These are phyloP conservation scores for Coronaproctus castanopsis DNA, from an alignment of 2,888 invertebrate species.

Conservation along the genomic window DNA sequence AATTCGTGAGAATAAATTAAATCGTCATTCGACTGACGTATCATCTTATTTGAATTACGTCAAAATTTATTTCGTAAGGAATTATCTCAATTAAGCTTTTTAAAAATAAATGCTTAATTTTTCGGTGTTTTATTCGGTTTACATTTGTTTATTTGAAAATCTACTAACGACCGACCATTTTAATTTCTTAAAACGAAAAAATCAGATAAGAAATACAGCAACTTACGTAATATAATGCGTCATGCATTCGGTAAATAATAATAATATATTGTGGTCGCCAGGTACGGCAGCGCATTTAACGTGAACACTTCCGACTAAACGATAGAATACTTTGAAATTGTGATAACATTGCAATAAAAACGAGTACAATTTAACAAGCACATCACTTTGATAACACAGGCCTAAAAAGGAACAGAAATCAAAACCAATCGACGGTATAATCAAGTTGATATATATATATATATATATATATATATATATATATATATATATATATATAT, in stretches of 20 bases:
- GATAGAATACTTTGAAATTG: conserved; percentile 9
- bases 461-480: conserved; percentile 1
- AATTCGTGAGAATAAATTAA: too few species aligned
- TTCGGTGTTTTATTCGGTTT: too few species aligned
- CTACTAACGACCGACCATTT: too few species aligned
- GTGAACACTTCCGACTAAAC: conserved; percentile 66
- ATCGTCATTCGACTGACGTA: too few species aligned
- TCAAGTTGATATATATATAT: not conserved
- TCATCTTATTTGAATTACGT: too few species aligned
- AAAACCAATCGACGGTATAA: not conserved
- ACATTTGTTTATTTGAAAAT: too few species aligned
- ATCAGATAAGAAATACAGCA: too few species aligned
- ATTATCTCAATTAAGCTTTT: too few species aligned
- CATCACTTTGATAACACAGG: conserved; percentile 77
- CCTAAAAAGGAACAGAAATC: conserved; percentile 40
- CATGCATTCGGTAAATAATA: conserved; percentile 84
- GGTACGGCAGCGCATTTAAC: conserved; percentile 55
- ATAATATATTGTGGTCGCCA: conserved; percentile 67
- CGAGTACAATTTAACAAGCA: conserved; percentile 76
- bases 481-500: not conserved
- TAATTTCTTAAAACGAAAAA: too few species aligned
- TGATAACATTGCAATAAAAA: conserved; percentile 46
- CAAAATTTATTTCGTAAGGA: too few species aligned
- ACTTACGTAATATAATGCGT: conserved; percentile 89
- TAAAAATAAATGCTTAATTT: too few species aligned